A percentile compares a stretch with the other conserved stretches of the same genome.
phyloP scores from a whole-genome alignment of 2,888 invertebrate species.

The Nebria salina region DNA sequence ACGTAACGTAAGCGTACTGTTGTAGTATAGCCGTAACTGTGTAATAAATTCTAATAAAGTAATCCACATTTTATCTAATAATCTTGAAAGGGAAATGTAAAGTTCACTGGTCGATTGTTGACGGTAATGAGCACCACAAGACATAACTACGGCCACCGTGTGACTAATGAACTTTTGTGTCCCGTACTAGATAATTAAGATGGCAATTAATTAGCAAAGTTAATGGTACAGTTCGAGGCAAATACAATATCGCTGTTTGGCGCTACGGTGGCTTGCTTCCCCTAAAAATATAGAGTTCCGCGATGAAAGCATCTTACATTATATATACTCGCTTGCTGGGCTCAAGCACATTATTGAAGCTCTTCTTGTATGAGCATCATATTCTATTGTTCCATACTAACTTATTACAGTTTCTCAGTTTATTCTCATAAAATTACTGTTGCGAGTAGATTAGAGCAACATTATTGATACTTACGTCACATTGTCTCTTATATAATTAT shows the following conservation, averaged over 20 bases:
- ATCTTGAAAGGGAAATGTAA: conserved; percentile 35
- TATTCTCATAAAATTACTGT: no score
- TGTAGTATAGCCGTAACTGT: background rate
- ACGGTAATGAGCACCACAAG: conserved; percentile 38
- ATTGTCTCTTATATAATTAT: no score
- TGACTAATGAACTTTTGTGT: conserved; percentile 50
- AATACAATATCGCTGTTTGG: conserved; percentile 42
- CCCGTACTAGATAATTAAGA: conserved; percentile 52
- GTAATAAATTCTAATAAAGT: background rate
- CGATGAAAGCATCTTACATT: no score
- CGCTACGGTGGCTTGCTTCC: background rate
- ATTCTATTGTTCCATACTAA: no score
- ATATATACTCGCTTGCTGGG: no score
- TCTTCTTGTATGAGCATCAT: no score
- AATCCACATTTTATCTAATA: conserved; percentile 46
- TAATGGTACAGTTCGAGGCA: conserved; percentile 52
- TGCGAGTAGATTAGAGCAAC: no score
- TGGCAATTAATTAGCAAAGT: conserved; percentile 53
- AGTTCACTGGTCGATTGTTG: conserved; percentile 27
- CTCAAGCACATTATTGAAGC: no score
- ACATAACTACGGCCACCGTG: conserved; percentile 12
- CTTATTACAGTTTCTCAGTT: no score
- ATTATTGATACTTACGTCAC: no score
- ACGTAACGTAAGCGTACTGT: background rate
- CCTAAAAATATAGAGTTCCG: no score